Base-by-base conservation (phyloP, 2,797 vertebrate genomes). In the Lithobates pipiens region DNA sequence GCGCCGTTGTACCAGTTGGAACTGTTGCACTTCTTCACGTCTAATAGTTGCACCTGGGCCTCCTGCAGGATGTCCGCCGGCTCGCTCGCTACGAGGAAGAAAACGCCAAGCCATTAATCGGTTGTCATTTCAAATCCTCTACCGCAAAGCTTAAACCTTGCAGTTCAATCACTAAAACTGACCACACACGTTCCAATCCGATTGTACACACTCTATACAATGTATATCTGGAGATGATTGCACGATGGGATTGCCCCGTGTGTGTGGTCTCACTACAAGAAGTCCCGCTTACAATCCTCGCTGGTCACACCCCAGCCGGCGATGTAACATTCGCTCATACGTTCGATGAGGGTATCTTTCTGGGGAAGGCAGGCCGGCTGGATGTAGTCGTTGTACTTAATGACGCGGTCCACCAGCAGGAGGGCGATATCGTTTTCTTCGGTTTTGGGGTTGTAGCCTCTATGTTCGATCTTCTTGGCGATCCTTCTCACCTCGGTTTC, bases 21-120 rank as follows among this genome's bases (percentile, higher is more conserved):
- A 71, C 88, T 83, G 80, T 88, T 88, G 74, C 88, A 88, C 2
- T 72, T 88, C 42, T 72, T 1, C 0, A 11, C 10, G 18, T 83
- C 44, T 27, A 88, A 10, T 16, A 57, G 68, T 18, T 83, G 83
- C 54, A 88, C 72, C 73, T 63, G 85, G 5, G 85, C 88, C n/a
- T 88, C 83, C 80, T 88, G 88, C 34, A 88, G 77, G 23, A 83
- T 18, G 39, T 88, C 86, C 0, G 86, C 85, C 1, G 86, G 80
- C 50, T 75, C 85, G 18, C 3, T 10, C 27, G 46, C 80, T 82
- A 46, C 3, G 11, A 46, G 10, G 11, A 46, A 15, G 3, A 46
- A 46, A 13, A 46, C 11, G 13, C 44, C 44, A 46, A 46, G 10
- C 11, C 10, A 46, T 46, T 15, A 11, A 46, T 46, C 3, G 10